phyloP scores from a whole-genome alignment of 2,888 invertebrate genomes.

The Pyrrhosoma nymphula region DNA sequence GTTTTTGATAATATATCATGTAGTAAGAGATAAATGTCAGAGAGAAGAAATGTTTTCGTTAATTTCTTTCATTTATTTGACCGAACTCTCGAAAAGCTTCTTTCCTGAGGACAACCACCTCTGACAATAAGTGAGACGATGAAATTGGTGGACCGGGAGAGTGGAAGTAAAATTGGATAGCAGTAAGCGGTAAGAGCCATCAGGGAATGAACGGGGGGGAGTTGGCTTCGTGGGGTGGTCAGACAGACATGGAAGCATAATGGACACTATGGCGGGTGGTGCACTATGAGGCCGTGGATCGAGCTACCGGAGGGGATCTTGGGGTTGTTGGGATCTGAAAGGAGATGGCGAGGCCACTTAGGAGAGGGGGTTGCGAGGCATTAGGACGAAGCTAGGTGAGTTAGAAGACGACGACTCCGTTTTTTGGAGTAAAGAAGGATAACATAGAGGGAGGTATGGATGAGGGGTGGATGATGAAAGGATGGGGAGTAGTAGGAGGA shows the following conservation, averaged over 20 bases:
- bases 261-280: too few relatives aligned
- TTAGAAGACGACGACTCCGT: not conserved
- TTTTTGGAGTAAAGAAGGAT: too few relatives aligned
- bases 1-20: too few relatives aligned
- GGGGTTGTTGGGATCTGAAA: not conserved
- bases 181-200: not conserved
- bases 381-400: constrained; percentile 16
- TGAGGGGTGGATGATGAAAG: not conserved
- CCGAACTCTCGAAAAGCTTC: not conserved
- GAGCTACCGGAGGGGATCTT: not conserved
- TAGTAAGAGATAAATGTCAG: too few relatives aligned
- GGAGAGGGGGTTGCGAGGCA: constrained; percentile 14
- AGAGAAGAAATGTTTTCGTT: too few relatives aligned
- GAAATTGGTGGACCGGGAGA: not conserved
- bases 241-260: not conserved
- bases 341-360: not conserved
- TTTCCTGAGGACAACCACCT: not conserved
- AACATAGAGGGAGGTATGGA: not conserved
- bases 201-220: not conserved
- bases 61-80: too few relatives aligned
- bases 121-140: too few relatives aligned
- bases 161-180: not conserved
- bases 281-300: not conserved
- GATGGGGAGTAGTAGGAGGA: not conserved
- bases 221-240: too few relatives aligned